Conservation (phyloP, 2,113 vertebrate species). For the human (Homo sapiens) region DNA sequence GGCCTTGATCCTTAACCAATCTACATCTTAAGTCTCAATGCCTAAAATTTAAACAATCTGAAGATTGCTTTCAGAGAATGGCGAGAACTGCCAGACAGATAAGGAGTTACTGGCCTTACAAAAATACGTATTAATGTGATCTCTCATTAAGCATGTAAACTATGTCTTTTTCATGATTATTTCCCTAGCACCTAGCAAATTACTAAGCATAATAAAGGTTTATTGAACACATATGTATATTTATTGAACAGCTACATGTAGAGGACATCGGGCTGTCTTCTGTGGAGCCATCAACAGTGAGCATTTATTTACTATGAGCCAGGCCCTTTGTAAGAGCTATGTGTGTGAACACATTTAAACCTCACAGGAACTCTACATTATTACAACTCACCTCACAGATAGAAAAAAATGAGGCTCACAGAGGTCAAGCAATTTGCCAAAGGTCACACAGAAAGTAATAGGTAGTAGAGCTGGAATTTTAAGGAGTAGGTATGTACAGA, state of each 20-base stretch:
- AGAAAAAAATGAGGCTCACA: neutral
- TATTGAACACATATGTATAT: neutral
- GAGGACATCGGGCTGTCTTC: neutral
- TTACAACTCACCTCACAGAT: neutral
- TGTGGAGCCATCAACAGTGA: neutral
- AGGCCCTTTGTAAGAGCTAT: neutral
- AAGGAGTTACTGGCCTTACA: neutral
- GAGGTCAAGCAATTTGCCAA: neutral
- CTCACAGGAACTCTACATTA: neutral
- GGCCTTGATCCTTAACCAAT: neutral
- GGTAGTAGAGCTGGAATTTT: neutral
- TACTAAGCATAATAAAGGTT: neutral
- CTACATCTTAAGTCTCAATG: neutral
- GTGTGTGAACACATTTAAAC: neutral
- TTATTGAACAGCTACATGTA: neutral
- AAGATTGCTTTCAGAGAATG: neutral
- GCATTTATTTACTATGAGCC: neutral
- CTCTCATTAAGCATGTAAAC: neutral
- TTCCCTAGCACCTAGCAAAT: constrained; percentile 2
- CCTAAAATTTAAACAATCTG: constrained; percentile 1
- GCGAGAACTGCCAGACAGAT: neutral
- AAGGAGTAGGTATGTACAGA: neutral
- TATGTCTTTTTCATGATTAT: neutral
- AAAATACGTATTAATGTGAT: constrained; percentile 3
- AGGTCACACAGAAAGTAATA: neutral